A percentile compares a stretch with the other conserved stretches of the same genome.
phyloP scores from a whole-genome alignment of 2,113 vertebrate genomes.

The Galemys pyrenaicus region DNA sequence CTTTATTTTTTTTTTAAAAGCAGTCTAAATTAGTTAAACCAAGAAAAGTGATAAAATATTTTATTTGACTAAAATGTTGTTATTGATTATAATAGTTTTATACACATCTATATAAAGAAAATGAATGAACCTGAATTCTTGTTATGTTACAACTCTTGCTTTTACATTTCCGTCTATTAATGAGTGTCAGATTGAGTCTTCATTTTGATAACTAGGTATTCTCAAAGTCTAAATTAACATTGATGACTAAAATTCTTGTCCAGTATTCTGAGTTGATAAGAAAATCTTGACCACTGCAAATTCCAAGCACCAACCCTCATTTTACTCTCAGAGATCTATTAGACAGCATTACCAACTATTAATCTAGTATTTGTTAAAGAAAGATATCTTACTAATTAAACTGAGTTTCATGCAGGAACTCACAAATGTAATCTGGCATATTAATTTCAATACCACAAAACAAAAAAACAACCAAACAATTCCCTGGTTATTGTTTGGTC shows the following conservation, averaged over 20 bases:
- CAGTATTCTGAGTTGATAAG: neutral
- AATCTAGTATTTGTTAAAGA: neutral
- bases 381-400: neutral
- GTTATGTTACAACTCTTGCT: neutral
- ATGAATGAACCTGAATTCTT: conserved; percentile 55
- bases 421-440: neutral
- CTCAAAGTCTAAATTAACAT: neutral
- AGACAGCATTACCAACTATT: neutral
- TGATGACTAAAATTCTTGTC: neutral
- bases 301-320: neutral
- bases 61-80: conserved; percentile 59
- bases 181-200: neutral
- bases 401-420: neutral
- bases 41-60: conserved; percentile 65
- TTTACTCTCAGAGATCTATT: neutral
- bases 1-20: conserved; percentile 60
- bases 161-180: neutral
- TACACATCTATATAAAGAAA: neutral
- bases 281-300: neutral
- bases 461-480: neutral
- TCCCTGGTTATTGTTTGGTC: neutral
- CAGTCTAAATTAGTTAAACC: conserved; percentile 70
- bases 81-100: conserved; percentile 2
- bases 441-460: neutral
- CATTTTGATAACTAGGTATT: neutral